Percentiles rank a stretch among this genome's conserved stretches.
Evolutionary conservation across 2,888 invertebrate genomes (phyloP).

Genomic region (Oligia strigilis): DNA sequence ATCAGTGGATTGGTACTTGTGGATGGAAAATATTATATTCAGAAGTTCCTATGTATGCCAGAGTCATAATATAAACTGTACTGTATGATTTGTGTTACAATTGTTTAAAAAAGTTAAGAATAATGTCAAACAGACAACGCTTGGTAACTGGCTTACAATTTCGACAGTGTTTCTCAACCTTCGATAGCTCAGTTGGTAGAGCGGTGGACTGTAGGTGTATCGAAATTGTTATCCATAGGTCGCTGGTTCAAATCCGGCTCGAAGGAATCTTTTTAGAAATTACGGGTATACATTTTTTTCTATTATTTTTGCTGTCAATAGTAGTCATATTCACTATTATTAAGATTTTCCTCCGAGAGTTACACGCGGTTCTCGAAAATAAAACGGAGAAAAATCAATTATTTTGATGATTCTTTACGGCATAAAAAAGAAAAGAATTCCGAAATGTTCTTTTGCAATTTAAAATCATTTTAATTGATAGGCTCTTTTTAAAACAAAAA

Average conservation of each 20-base stretch:
- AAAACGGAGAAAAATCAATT: neutral
- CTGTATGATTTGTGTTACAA: too few relatives aligned
- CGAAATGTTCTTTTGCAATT: neutral
- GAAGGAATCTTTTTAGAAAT: slow-evolving; percentile 82
- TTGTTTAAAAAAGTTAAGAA: neutral
- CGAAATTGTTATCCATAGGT: slow-evolving; percentile 87
- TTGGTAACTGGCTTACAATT: slow-evolving; percentile 62
- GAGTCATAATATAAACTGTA: neutral
- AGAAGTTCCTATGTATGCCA: neutral
- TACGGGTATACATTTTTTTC: neutral
- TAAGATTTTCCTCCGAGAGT: neutral
- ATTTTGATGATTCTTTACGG: neutral
- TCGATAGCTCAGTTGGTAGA: slow-evolving; percentile 92
- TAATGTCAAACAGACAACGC: neutral
- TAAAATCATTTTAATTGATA: neutral
- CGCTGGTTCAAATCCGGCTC: slow-evolving; percentile 91
- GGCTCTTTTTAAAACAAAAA: neutral
- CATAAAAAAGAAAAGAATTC: neutral
- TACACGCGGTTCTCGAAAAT: too few relatives aligned
- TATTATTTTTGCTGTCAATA: neutral
- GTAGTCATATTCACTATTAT: neutral
- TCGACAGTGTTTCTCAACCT: slow-evolving; percentile 68
- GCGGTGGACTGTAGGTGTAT: slow-evolving; percentile 90
- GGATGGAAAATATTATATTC: neutral
- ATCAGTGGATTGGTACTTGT: neutral